Evolutionary conservation across 2,113 vertebrate genomes (phyloP).

Genomic region (Spea multiplicata): DNA sequence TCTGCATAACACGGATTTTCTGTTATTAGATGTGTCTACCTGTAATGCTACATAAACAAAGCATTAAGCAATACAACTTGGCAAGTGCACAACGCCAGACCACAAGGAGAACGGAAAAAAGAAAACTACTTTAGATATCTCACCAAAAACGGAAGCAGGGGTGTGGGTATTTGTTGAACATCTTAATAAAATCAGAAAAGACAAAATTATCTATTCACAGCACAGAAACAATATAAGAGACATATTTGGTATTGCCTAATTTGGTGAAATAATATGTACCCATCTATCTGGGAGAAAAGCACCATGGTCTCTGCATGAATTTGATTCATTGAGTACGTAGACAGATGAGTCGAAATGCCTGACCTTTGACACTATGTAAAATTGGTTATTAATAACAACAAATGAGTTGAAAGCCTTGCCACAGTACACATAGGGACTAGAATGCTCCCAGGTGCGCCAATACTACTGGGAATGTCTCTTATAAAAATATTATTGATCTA

Average conservation of each 20-base stretch:
- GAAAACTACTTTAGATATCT: conserved; percentile 39
- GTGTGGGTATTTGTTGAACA: conserved; percentile 32
- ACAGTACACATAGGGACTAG: neutral
- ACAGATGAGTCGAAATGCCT: neutral
- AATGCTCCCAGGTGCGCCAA: too few relatives aligned
- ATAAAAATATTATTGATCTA: too few relatives aligned
- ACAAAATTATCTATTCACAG: neutral
- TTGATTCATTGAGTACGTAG: neutral
- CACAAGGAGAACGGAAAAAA: conserved; percentile 43
- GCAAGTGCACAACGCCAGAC: conserved; percentile 35
- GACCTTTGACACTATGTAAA: neutral
- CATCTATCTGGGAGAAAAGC: too few relatives aligned
- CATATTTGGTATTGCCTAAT: neutral
- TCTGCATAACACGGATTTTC: too few relatives aligned
- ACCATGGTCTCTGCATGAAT: neutral
- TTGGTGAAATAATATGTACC: too few relatives aligned
- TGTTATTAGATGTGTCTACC: neutral
- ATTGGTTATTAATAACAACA: neutral
- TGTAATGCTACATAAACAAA: conserved; percentile 31
- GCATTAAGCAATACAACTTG: conserved; percentile 34
- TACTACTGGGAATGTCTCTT: too few relatives aligned
- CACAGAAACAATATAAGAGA: neutral
- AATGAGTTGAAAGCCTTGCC: neutral
- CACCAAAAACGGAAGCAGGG: conserved; percentile 42
- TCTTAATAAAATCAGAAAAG: neutral